Base-by-base conservation (phyloP, 2,888 invertebrate species). In the Hirudinaria manillensis region DNA sequence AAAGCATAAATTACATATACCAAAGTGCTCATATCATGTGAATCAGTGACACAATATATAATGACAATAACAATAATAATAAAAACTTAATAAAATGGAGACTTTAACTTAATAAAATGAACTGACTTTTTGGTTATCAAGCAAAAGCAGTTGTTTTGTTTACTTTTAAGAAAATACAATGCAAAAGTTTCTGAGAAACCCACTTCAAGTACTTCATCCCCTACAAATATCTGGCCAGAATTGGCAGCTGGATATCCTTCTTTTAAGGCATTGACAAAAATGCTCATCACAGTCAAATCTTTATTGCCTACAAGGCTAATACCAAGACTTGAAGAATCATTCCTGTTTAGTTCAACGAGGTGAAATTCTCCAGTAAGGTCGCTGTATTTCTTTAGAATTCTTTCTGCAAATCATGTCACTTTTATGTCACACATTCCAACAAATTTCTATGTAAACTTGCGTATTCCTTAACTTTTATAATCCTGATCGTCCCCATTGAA, bases 201-300 rank as follows among this genome's bases (percentile, higher is more conserved):
- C 81, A 94, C 94, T 90, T 96, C 95, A 53, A 96, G 87, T 79
- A 98, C 91, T 86, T 98, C 96, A 85, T 99, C 99, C 0, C 96
- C 97, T 29, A 96, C 90, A 84, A 90, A 89, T 55, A 99, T 89
- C 10, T 91, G 89, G 19, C 84, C 84, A 78, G 84, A 84, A 7
- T 90, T 89, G 78, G 88, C 90, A 3, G 94, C 92, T 0, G 91
- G 89, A 19, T 96, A 95, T 3, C 90, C 90, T 0, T 95, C 93
- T 86, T 96, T 91, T 75, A 99, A 88, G 24, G 95, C 97, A 80
- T 94, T 95, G 45, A 99, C 90, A 86, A 96, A 96, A 77, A 96
- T 95, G 45, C 94, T 94, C 96, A 97, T 96, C 82, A 92, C 91
- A 83, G 90, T 92, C 70, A 96, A 89, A 86, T 97, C 95, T 82